Conservation (phyloP, 2,113 vertebrate species). For the Gymnorhina tibicen region DNA sequence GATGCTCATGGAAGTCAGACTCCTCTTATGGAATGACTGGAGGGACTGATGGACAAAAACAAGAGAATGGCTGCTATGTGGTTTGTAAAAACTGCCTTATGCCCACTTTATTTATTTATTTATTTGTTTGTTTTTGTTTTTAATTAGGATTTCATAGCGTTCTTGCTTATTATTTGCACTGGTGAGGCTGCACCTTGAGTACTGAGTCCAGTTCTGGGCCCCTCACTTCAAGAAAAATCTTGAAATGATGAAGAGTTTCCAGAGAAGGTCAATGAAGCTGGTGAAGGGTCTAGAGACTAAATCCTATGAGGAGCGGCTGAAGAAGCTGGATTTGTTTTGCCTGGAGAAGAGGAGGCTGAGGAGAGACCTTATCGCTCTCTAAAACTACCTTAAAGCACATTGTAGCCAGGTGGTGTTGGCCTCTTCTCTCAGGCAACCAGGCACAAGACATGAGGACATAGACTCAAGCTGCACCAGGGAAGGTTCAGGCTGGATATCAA, state of each 20-base stretch:
- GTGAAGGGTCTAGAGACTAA: too few species aligned
- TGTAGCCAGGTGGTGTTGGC: not conserved
- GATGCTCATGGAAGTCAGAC: not conserved
- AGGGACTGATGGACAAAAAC: not conserved
- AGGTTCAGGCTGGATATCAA: not conserved
- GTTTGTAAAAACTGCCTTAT: not conserved
- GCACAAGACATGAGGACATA: too few species aligned
- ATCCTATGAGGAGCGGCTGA: not conserved
- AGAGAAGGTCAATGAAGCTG: not conserved
- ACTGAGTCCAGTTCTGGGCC: not conserved
- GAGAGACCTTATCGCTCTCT: fast-evolving
- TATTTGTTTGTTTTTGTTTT: not conserved
- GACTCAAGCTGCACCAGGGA: not conserved
- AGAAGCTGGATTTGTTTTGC: not conserved
- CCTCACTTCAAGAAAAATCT: not conserved
- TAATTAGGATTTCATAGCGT: not conserved
- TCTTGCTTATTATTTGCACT: not conserved
- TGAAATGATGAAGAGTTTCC: not conserved
- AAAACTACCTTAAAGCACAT: not conserved
- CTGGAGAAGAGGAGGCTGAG: not conserved
- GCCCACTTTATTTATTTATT: not conserved
- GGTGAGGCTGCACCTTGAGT: not conserved
- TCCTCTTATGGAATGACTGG: not conserved
- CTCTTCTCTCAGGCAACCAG: not conserved
- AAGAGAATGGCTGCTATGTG: not conserved